Conservation (phyloP, 2,113 vertebrate species). For the Saiga tatarica region DNA sequence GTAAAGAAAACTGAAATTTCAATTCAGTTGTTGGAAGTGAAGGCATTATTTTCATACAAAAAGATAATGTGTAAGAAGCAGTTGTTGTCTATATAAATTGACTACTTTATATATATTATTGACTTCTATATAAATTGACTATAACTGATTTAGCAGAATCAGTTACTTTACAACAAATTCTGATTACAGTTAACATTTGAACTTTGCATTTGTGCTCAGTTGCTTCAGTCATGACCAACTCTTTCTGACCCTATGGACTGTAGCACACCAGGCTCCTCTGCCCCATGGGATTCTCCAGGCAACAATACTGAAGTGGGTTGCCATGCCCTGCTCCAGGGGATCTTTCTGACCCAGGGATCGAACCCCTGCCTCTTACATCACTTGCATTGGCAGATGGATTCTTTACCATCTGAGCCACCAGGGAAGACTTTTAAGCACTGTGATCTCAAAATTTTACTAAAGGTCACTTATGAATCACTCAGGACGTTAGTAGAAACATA, state of each 20-base stretch:
- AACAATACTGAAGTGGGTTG: not conserved
- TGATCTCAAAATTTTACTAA: conserved; percentile 37
- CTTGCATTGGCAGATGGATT: not conserved
- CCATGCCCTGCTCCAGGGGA: not conserved
- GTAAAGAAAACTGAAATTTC: conserved; percentile 47
- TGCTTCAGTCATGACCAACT: not conserved
- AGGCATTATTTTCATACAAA: conserved; percentile 29
- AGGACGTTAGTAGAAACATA: not conserved
- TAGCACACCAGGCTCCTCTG: not conserved
- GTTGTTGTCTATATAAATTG: conserved; percentile 30
- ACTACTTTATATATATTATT: not conserved
- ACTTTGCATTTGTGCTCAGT: not conserved
- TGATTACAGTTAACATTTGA: conserved; percentile 46
- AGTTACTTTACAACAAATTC: conserved; percentile 45
- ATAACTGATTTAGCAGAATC: conserved; percentile 34
- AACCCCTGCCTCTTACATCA: not conserved
- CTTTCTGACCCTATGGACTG: not conserved
- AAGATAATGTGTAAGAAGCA: not conserved
- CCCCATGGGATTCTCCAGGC: not conserved
- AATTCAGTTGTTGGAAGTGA: not conserved
- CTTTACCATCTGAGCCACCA: not conserved
- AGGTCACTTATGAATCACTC: conserved; percentile 27
- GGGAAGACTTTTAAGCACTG: not conserved
- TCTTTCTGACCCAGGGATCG: not conserved
- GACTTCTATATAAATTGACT: conserved; percentile 8